These are phyloP conservation scores for Drosophila incognita DNA, from an alignment of 2,888 invertebrate species.

Conservation along the genomic window DNA sequence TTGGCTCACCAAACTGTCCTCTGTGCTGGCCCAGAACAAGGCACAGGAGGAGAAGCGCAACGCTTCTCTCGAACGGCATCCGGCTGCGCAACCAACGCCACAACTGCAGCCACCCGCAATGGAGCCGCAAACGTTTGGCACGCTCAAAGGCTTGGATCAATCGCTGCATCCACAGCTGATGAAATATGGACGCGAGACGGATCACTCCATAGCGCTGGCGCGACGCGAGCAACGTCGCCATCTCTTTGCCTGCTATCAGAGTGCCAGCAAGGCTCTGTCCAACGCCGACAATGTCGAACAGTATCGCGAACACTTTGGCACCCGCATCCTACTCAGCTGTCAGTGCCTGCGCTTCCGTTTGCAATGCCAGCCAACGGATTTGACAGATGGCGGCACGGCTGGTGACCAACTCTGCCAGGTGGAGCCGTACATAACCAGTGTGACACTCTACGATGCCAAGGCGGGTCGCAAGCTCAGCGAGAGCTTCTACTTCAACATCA, in stretches of 20 bases:
- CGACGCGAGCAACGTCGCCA: slow-evolving; percentile 92
- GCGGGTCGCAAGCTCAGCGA: slow-evolving; percentile 95
- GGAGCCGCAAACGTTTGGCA: slow-evolving; percentile 90
- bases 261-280: slow-evolving; percentile 83
- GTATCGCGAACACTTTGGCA: slow-evolving; percentile 94
- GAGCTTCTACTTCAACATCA: slow-evolving; percentile 96
- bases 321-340: slow-evolving; percentile 92
- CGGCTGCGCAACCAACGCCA: slow-evolving; percentile 82
- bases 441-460: slow-evolving; percentile 95
- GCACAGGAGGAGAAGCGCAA: slow-evolving; percentile 92
- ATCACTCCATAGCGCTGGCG: slow-evolving; percentile 92
- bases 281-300: slow-evolving; percentile 88
- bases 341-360: slow-evolving; percentile 93
- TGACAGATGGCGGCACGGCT: slow-evolving; percentile 89
- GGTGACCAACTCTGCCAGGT: slow-evolving; percentile 89
- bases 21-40: slow-evolving; percentile 93
- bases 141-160: slow-evolving; percentile 94
- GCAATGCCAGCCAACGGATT: slow-evolving; percentile 86
- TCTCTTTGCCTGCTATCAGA: slow-evolving; percentile 90
- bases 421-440: slow-evolving; percentile 96
- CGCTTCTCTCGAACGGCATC: slow-evolving; percentile 88
- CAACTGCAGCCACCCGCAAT: slow-evolving; percentile 81
- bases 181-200: slow-evolving; percentile 95
- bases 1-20: slow-evolving; percentile 93
- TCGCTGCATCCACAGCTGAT: slow-evolving; percentile 96